phyloP scores from a whole-genome alignment of 2,113 vertebrate genomes.

The Chitala chitala region DNA sequence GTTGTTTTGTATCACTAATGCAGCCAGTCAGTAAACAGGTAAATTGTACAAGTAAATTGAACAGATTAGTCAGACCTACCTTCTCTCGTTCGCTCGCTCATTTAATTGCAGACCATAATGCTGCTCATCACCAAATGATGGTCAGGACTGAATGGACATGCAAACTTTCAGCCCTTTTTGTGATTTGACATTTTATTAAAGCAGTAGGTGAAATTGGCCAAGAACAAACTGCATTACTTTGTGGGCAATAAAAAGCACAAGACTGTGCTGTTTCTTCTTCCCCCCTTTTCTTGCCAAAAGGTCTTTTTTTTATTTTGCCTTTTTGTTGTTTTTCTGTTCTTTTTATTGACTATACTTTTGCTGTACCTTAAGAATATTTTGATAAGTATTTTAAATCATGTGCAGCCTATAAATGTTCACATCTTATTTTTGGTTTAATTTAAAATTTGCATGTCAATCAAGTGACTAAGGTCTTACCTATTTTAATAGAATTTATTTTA shows the following conservation, averaged over 20 bases:
- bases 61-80: too few relatives aligned
- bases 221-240: conserved; percentile 20
- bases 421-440: conserved; percentile 22
- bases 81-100: not conserved
- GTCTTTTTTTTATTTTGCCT: not conserved
- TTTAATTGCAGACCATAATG: not conserved
- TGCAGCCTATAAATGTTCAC: conserved; percentile 8
- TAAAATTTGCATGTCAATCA: conserved; percentile 15
- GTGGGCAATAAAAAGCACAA: not conserved
- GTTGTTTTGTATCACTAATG: too few relatives aligned
- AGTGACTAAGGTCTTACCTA: not conserved
- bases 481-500: conserved; percentile 30
- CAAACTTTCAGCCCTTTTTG: not conserved
- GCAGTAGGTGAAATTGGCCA: conserved; percentile 20
- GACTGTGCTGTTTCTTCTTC: not conserved
- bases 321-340: not conserved
- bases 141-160: not conserved
- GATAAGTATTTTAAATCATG: conserved; percentile 12
- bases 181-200: not conserved
- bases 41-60: too few relatives aligned
- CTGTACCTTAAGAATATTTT: conserved; percentile 21
- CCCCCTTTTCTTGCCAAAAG: not conserved
- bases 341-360: conserved; percentile 17
- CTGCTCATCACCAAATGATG: not conserved
- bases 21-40: too few relatives aligned